Evolutionary conservation across 2,113 vertebrate species (phyloP), one percentile per base, ranked within the genome.

Genomic region (Thymallus thymallus): DNA sequence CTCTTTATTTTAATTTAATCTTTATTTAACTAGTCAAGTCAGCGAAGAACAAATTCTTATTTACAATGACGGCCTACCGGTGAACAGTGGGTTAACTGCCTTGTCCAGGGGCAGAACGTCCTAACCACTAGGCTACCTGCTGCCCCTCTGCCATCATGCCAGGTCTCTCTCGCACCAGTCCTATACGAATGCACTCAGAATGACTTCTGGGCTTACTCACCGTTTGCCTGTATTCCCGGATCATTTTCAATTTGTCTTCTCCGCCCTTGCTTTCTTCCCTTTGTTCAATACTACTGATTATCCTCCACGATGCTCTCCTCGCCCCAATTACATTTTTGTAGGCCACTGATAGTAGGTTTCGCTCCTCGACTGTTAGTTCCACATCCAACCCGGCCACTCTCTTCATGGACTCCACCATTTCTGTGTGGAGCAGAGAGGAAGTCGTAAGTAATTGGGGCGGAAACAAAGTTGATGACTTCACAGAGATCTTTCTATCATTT

Each of bases 361-460:
- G 94, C 91, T 99, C 97, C 90, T 99, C 97, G 80, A 98, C 96
- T 86, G 97, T 97, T 88, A 99, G 93, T 82, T 99, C 98, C 84
- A 96, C 95, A 32, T 98, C 94, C 96, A 97, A 96, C 35, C 95
- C 94, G 56, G 97, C 97, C 84, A 98, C 96, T 22, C 95, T 96
- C 93, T 99, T 99, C 97, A 99, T 98, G 46, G 94, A 98, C 85
- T 94, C 95, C 85, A 99, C 97, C 97, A 99, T 99, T 95, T 99
- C 98, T 99, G 88, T 79, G 22, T 18, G 74, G 12, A 20, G 55
- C 22, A 70, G 29, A 41, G 35, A 73, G 16, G 68, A 51, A 51
- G 48, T 51, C 48, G 18, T 51, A 18, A 51, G 16, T 51, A 3
- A 51, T 18, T 51, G 12, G 48, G 4, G 16, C 48, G 5, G 16